Conservation (phyloP, 2,797 vertebrate genomes). For the Denticeps clupeoides region DNA sequence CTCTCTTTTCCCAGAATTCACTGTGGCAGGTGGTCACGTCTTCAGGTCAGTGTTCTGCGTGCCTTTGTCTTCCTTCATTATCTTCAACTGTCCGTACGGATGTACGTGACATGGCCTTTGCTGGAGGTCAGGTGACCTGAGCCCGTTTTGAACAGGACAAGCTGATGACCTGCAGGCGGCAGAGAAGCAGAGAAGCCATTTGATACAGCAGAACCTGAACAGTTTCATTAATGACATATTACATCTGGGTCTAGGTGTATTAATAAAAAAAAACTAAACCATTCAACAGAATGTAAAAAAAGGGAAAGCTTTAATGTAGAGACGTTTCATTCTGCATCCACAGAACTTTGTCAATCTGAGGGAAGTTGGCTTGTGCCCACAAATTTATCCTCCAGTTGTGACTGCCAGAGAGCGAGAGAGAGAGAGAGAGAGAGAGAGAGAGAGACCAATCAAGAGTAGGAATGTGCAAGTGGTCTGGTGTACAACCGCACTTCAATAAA, state of each 20-base stretch:
- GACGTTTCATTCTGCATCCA: too few relatives aligned
- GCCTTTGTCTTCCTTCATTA: conserved; percentile 16
- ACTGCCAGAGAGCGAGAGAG: neutral
- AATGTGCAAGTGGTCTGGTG: conserved; percentile 29
- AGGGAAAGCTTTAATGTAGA: too few relatives aligned
- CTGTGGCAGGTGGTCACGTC: conserved; percentile 42
- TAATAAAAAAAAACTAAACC: neutral
- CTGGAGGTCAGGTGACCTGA: conserved; percentile 54
- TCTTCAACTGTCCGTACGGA: conserved; percentile 58
- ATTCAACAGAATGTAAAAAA: conserved; percentile 1
- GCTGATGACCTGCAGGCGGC: conserved; percentile 61
- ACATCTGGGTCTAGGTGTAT: neutral
- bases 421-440: neutral
- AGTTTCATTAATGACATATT: too few relatives aligned
- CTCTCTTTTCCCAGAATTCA: neutral
- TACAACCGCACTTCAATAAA: conserved; percentile 30
- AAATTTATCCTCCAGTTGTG: too few relatives aligned
- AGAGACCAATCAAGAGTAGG: conserved; percentile 9
- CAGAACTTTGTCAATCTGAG: too few relatives aligned
- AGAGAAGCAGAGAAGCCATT: neutral
- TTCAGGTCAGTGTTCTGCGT: too few relatives aligned
- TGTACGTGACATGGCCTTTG: conserved; percentile 58
- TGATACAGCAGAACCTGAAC: too few relatives aligned
- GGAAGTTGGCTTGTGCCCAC: too few relatives aligned
- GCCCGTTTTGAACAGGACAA: conserved; percentile 75